Evolutionary conservation across 1,140 invertebrate species (phyloP), one percentile per base, ranked within the genome.

Genomic region (Monochamus saltuarius): DNA sequence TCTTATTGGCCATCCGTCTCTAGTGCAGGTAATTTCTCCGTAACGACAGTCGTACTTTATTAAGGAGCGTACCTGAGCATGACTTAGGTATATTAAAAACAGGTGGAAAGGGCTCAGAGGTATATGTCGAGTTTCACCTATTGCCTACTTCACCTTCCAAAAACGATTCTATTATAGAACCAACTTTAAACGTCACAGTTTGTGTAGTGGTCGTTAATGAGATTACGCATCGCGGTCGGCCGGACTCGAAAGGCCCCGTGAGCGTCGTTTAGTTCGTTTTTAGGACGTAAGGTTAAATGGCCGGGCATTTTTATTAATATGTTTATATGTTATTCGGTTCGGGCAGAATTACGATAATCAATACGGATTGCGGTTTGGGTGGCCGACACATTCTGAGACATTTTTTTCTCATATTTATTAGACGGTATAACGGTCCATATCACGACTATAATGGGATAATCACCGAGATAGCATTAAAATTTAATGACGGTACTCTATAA

Each of bases 221-320:
- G 2, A 42, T 4, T 3, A 17, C 40, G 40, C n/a, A 4, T 13
- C 40, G 2, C 40, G 22, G 22, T 3, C 22, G 22, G 22, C 2
- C 22, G 22, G 2, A 29, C 6, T 29, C 59, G 46, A 43, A 55
- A 52, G 58, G 62, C 59, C 59, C 57, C 56, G 62, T 58, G 60
- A 57, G 56, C 53, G 53, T 34, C 43, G 43, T 43, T 35, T 55
- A n/a, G 16, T 29, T 50, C 37, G 34, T 50, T 47, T 22, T 47
- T 50, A 50, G 47, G 16, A 16, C 47, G 47, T 29, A 16, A 50
- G 19, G 53, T 55, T 43, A 55, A 55, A 55, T 39, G 53, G 39
- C 29, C 43, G 38, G 14, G n/a, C 29, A 54, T 22, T 54, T 55
- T 43, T 43, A 55, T 55, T 55, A 55, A 55, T 55, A 22, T 45